Evolutionary conservation across 2,113 vertebrate species (phyloP), one percentile per base, ranked within the genome.

Genomic region (Xiphorhynchus elegans): DNA sequence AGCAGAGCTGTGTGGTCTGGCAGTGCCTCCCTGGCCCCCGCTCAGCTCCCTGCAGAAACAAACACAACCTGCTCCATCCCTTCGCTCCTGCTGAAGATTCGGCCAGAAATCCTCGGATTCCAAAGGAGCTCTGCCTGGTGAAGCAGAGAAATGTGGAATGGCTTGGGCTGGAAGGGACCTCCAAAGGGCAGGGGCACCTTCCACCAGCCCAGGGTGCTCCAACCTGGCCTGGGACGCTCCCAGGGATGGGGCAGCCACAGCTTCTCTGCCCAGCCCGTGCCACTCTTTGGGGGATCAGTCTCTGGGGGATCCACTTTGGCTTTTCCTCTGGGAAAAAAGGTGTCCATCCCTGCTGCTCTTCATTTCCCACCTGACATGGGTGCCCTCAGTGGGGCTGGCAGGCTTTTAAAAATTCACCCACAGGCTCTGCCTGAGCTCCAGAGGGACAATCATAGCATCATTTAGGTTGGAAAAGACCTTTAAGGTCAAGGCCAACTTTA

Each of bases 1-100:
- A 80, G 53, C 89, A 82, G 77, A 80, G 46, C 92, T 90, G 95
- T 90, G 95, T 95, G 95, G 94, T 90, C 95, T 85, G 95, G 94
- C 83, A 66, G 55, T 29, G 70, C 74, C 50, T 88, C 78, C 52
- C 82, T 37, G 5, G 17, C 83, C 87, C 67, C 46, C 89, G 90
- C 91, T 68, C 75, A 66, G 58, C 80, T 64, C 15, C 24, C 46
- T 69, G 66, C 67, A 86, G 90, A 80, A 89, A 87, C 95, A 96
- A 93, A 95, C 84, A 86, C 53, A 68, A 75, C 76, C 67, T 39
- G 26, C 56, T 62, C 68, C 84, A 74, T 77, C 64, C 10, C 89
- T 87, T 73, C 28, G 58, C 86, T 88, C 66, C 8, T 10, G 18
- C 25, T 56, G 26, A 24, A 70, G 68, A 74, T 67, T 67, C 53